These are phyloP conservation scores for Gallinago media DNA, from an alignment of 2,113 vertebrate species.

Conservation along the genomic window DNA sequence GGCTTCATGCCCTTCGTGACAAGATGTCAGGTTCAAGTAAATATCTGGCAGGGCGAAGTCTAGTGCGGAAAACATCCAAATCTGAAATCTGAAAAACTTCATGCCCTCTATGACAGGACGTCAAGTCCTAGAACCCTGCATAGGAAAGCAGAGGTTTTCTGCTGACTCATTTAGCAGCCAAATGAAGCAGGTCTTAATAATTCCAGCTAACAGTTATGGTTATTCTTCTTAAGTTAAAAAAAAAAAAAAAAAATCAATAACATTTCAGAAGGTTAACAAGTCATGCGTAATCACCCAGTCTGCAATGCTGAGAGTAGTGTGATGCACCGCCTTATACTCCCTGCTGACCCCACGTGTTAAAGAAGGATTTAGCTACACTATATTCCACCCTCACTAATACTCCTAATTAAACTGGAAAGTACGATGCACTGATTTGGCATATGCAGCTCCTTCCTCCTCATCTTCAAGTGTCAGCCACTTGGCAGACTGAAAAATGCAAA, in stretches of 20 bases:
- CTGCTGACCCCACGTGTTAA: constrained; percentile 16
- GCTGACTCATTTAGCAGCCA: constrained; percentile 2
- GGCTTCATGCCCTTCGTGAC: constrained; percentile 65
- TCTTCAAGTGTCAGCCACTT: neutral
- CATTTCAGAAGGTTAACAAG: constrained; percentile 3
- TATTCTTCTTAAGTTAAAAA: neutral
- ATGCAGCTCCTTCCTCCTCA: neutral
- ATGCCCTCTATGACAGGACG: constrained; percentile 24
- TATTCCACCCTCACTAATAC: neutral
- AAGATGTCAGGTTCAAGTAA: constrained; percentile 68
- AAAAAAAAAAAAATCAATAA: neutral
- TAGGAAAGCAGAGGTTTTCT: neutral
- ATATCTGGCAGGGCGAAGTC: constrained; percentile 56
- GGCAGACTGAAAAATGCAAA: neutral
- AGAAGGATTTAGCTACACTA: neutral
- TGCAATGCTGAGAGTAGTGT: accelerated
- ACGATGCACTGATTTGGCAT: accelerated
- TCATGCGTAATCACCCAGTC: neutral
- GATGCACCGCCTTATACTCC: neutral
- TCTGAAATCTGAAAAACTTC: constrained; percentile 47
- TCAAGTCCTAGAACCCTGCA: constrained; percentile 43
- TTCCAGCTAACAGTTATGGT: neutral
- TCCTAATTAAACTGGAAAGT: neutral
- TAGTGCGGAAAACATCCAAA: constrained; percentile 59
- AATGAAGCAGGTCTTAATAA: neutral